These are phyloP conservation scores for Nematopogon swammerdamellus DNA, from an alignment of 2,888 invertebrate species.

Conservation along the genomic window DNA sequence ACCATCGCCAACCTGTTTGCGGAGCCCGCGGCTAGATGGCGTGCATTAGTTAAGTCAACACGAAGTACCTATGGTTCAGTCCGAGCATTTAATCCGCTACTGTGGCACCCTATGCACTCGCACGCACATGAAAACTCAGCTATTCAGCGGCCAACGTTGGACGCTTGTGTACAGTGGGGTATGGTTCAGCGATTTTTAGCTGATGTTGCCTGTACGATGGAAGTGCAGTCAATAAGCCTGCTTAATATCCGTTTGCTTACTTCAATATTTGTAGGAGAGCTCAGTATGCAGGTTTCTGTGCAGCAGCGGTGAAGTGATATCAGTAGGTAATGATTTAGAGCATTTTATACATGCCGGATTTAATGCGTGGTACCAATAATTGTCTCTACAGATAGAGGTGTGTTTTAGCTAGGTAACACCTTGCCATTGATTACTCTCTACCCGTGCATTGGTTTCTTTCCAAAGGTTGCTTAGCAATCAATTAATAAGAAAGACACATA, in stretches of 20 bases:
- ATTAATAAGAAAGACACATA: no score
- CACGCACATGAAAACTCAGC: neutral
- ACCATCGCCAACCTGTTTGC: constrained; percentile 24
- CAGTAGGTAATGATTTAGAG: no score
- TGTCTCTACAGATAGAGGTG: no score
- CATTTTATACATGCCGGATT: no score
- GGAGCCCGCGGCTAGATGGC: constrained; percentile 45
- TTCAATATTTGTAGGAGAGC: constrained; percentile 40
- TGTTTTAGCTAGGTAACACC: no score
- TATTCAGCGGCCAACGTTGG: neutral
- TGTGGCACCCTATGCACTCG: neutral
- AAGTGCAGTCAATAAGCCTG: constrained; percentile 17
- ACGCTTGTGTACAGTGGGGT: no score
- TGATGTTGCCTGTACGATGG: no score
- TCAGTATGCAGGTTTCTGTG: constrained; percentile 22
- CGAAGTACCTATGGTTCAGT: neutral
- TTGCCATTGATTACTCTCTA: neutral
- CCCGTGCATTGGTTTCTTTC: no score
- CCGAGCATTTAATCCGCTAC: constrained; percentile 24
- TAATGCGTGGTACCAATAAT: no score
- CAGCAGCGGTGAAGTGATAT: no score
- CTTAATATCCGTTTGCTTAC: constrained; percentile 41
- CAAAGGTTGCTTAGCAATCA: no score
- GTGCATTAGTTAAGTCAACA: constrained; percentile 48
- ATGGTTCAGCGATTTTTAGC: no score